Percentiles rank a stretch among this genome's conserved stretches.
phyloP scores from a whole-genome alignment of 2,113 vertebrate species.

The Crotalus helleri region DNA sequence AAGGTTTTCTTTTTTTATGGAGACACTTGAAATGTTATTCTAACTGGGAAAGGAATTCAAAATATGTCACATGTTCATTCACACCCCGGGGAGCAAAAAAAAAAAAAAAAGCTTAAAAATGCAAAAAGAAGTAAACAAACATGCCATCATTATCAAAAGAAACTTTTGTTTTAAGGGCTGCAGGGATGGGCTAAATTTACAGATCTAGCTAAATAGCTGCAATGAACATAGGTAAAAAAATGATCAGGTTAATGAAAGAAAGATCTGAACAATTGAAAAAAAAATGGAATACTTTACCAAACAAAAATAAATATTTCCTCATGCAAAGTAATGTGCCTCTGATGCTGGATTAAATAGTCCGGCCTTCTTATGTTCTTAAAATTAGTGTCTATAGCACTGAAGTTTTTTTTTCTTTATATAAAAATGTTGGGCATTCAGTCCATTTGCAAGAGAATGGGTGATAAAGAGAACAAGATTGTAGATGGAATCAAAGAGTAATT shows the following conservation, averaged over 20 bases:
- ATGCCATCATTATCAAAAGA: background rate
- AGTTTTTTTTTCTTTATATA: background rate
- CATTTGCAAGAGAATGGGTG: background rate
- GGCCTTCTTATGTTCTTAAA: background rate
- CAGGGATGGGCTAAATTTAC: background rate
- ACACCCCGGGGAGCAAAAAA: background rate
- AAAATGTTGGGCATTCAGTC: background rate
- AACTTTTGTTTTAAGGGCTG: background rate
- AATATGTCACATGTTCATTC: background rate
- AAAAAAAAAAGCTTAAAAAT: slow-evolving; percentile 1
- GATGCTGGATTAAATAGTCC: background rate
- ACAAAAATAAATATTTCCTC: slow-evolving; percentile 8
- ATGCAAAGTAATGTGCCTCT: background rate
- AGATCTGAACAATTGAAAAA: background rate
- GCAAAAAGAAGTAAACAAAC: background rate
- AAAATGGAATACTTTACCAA: background rate
- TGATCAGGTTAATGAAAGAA: slow-evolving; percentile 11
- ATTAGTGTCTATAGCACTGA: background rate
- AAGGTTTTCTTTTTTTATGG: background rate
- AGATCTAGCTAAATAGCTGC: slow-evolving; percentile 1
- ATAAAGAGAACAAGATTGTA: background rate
- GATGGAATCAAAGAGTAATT: background rate
- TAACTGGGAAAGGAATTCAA: slow-evolving; percentile 12
- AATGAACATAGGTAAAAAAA: slow-evolving; percentile 9
- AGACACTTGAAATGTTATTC: background rate